These are phyloP conservation scores for Babyrousa celebensis DNA, from an alignment of 2,797 vertebrate genomes.

Conservation along the genomic window DNA sequence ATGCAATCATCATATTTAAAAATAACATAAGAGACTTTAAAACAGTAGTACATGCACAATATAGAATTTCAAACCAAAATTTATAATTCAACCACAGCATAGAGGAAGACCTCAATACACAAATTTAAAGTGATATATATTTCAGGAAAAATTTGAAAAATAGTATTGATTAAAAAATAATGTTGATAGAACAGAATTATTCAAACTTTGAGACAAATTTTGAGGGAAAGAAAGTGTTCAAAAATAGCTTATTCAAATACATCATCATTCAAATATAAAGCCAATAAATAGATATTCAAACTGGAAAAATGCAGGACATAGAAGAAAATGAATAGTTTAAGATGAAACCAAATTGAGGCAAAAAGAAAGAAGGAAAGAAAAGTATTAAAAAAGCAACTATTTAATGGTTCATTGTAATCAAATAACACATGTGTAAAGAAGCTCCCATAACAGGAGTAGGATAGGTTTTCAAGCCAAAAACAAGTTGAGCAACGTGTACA, in stretches of 20 bases:
- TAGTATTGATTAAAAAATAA: not conserved
- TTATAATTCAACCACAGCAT: not conserved
- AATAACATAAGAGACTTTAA: not conserved
- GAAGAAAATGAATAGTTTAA: not conserved
- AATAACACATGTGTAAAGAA: not conserved
- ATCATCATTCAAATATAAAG: not conserved
- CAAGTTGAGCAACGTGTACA: not conserved
- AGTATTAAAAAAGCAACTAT: not conserved
- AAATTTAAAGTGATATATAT: not conserved
- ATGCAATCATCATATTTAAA: slow-evolving; percentile 16
- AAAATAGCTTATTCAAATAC: not conserved
- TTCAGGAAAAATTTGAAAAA: not conserved
- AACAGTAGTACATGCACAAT: not conserved
- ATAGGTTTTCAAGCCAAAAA: not conserved
- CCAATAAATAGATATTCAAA: not conserved
- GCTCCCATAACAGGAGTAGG: no score
- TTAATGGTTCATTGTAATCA: not conserved
- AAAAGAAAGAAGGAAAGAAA: not conserved
- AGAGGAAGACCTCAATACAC: not conserved
- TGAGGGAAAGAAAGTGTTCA: not conserved
- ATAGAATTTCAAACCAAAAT: not conserved
- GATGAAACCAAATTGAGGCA: not conserved
- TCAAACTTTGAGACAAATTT: not conserved
- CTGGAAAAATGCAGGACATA: not conserved
- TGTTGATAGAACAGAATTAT: not conserved